Evolutionary conservation across 1,140 invertebrate genomes (phyloP), one percentile per base, ranked within the genome.

Genomic region (Odontomachus brunneus): DNA sequence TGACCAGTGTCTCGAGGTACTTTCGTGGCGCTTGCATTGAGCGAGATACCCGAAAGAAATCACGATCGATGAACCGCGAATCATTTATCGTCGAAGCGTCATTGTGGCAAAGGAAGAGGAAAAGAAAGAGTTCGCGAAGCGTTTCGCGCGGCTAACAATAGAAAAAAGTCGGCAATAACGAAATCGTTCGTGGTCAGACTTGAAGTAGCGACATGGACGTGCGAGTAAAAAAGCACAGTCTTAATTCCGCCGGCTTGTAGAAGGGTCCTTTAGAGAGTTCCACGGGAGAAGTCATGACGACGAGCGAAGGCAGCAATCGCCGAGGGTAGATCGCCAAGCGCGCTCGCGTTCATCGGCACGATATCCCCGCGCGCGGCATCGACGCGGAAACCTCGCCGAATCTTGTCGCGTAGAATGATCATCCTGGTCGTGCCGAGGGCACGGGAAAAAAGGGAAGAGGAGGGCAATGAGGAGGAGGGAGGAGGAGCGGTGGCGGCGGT

Each of bases 361-460:
- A n/a, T n/a, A n/a, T n/a, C n/a, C n/a, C n/a, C n/a, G n/a, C n/a
- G n/a, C n/a, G n/a, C n/a, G n/a, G n/a, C n/a, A n/a, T 33, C 29
- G 38, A 44, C 38, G 38, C 38, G 9, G 9, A 44, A 7, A 11
- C 9, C 9, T 44, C 4, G 53, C 14, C 53, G 51, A 80, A 71
- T 80, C 33, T 71, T 29, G 26, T 59, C 75, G 51, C 53, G 38
- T 80, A 80, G 24, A 80, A 80, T 80, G 75, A 80, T 69, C 33
- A 71, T 71, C 55, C 22, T 24, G 51, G 24, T 80, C 38, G 71
- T 19, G 48, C 63, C 55, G 26, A 53, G 24, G 44, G 59, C 26
- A 66, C 26, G 38, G 76, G 81, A 85, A 59, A 83, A 82, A 74
- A 84, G 55, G 63, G 65, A 82, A 75, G 55, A 73, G 53, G 49